These are phyloP conservation scores for Cartodere bifasciata DNA, from an alignment of 2,888 invertebrate species.

Conservation along the genomic window DNA sequence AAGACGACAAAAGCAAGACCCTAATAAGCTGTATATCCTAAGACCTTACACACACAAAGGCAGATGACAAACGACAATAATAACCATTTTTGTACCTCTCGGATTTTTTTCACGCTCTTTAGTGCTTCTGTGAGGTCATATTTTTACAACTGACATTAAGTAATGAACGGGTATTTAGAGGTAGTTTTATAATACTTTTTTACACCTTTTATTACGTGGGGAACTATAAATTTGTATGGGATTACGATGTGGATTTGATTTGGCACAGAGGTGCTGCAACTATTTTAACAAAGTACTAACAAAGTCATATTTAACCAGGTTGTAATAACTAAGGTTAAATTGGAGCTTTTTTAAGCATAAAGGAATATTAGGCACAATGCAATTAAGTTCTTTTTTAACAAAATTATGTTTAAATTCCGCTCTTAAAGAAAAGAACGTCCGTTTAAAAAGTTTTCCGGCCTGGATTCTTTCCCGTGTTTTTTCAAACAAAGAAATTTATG, in stretches of 20 bases:
- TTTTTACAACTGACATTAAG: constrained; percentile 23
- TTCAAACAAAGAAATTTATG: too few species aligned
- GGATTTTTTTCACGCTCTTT: constrained; percentile 19
- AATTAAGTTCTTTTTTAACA: too few species aligned
- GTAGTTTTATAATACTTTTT: constrained; percentile 24
- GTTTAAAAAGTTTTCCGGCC: too few species aligned
- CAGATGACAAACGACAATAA: constrained; percentile 30
- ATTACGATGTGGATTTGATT: neutral
- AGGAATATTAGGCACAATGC: too few species aligned
- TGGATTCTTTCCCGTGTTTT: too few species aligned
- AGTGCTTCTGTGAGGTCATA: constrained; percentile 14
- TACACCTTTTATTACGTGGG: constrained; percentile 14
- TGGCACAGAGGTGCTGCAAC: constrained; percentile 1
- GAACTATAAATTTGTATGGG: neutral
- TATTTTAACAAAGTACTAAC: too few species aligned
- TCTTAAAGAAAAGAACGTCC: too few species aligned
- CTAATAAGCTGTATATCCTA: constrained; percentile 29
- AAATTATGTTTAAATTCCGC: too few species aligned
- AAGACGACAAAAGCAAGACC: constrained; percentile 26
- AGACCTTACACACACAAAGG: constrained; percentile 24
- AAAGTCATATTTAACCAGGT: too few species aligned
- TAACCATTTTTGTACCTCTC: constrained; percentile 29
- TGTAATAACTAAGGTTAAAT: too few species aligned
- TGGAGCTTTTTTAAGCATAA: too few species aligned
- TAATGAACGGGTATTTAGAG: constrained; percentile 24